A percentile compares a stretch with the other conserved stretches of the same genome.
phyloP scores from a whole-genome alignment of 2,888 invertebrate genomes.

The Spilosoma lubricipeda region DNA sequence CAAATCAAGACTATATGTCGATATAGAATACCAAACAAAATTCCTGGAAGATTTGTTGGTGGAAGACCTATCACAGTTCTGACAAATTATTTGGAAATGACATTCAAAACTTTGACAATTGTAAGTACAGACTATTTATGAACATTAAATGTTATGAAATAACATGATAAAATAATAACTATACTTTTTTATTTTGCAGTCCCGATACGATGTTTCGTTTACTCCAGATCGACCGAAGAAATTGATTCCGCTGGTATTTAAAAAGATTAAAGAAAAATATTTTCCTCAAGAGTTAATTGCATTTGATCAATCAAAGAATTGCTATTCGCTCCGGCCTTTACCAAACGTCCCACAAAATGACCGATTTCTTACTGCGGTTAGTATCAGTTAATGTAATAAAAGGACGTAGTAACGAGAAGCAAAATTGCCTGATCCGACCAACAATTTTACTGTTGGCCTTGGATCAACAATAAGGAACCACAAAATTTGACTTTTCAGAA shows the following conservation, averaged over 20 bases:
- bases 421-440: background rate
- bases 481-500: background rate
- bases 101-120: slow-evolving; percentile 77
- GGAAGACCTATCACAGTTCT: slow-evolving; percentile 70
- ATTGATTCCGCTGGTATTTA: slow-evolving; percentile 83
- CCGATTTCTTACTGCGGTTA: slow-evolving; percentile 59
- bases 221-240: slow-evolving; percentile 90
- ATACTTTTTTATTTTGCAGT: slow-evolving; percentile 62
- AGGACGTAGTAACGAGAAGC: background rate
- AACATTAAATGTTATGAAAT: background rate
- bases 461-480: background rate
- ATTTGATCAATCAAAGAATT: slow-evolving; percentile 91
- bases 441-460: background rate
- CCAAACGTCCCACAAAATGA: slow-evolving; percentile 65
- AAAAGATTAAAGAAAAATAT: slow-evolving; percentile 59
- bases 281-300: slow-evolving; percentile 85
- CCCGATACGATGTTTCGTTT: slow-evolving; percentile 94
- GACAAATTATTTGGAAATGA: slow-evolving; percentile 89
- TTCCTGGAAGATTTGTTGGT: slow-evolving; percentile 68
- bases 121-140: slow-evolving; percentile 60
- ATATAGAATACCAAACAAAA: slow-evolving; percentile 68
- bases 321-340: slow-evolving; percentile 83
- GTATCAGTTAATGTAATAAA: slow-evolving; percentile 27
- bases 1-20: slow-evolving; percentile 37
- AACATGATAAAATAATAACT: background rate